Evolutionary conservation across 2,113 vertebrate genomes (phyloP).

Genomic region (Chlamydotis undulata): DNA sequence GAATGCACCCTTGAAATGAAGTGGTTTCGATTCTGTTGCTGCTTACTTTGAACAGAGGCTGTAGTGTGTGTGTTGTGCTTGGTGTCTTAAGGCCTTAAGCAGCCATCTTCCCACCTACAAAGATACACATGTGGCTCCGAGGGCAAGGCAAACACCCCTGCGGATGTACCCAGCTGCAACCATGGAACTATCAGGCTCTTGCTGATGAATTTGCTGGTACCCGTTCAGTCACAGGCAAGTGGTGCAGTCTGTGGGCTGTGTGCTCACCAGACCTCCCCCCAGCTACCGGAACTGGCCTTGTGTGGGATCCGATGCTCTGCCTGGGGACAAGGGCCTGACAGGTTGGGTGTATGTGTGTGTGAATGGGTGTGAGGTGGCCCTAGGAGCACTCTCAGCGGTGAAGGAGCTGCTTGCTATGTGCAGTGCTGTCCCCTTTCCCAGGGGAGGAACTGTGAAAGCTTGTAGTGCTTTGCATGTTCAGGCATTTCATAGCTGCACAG

Average conservation of each 20-base stretch:
- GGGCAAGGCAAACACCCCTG: not conserved
- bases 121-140: not conserved
- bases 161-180: not conserved
- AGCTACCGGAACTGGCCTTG: not conserved
- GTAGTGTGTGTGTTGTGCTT: not conserved
- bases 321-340: not conserved
- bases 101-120: not conserved
- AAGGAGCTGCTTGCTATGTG: not conserved
- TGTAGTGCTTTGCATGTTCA: not conserved
- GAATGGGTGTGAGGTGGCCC: not conserved
- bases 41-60: conserved; percentile 13
- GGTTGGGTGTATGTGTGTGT: not conserved
- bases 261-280: not conserved
- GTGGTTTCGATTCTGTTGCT: conserved; percentile 26
- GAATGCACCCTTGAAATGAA: conserved; percentile 43
- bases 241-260: not conserved
- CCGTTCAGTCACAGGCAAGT: conserved; percentile 3
- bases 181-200: not conserved
- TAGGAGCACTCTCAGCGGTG: not conserved
- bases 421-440: not conserved
- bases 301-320: not conserved
- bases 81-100: not conserved
- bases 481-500: not conserved
- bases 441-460: not conserved
- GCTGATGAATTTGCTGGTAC: not conserved